phyloP scores from a whole-genome alignment of 2,888 invertebrate genomes.

The Griposia aprilina region DNA sequence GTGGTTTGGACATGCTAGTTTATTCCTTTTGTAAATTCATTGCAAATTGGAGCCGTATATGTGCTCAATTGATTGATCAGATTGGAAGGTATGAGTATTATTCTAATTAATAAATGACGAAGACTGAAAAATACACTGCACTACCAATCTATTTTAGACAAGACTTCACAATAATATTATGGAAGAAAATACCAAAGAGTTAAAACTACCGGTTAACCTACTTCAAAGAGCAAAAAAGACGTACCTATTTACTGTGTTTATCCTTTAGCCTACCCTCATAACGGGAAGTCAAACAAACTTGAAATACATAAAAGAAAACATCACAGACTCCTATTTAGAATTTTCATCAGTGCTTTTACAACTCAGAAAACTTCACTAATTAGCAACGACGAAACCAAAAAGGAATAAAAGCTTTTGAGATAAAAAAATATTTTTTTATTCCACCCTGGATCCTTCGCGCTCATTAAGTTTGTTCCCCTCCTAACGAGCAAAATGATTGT shows the following conservation, averaged over 20 bases:
- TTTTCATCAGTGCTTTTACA: conserved; percentile 44
- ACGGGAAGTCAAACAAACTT: background rate
- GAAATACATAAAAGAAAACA: conserved; percentile 13
- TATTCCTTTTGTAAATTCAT: background rate
- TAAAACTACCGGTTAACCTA: background rate
- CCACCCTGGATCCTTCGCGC: conserved; percentile 54
- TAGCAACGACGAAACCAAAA: conserved; percentile 58
- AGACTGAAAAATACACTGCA: background rate
- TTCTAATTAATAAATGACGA: no score
- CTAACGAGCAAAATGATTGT: conserved; percentile 59
- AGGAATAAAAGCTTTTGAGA: conserved; percentile 45
- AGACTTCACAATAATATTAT: background rate
- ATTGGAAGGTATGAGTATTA: background rate
- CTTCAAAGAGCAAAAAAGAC: background rate
- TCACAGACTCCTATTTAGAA: conserved; percentile 32
- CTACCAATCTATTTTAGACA: background rate
- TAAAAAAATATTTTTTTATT: conserved; percentile 56
- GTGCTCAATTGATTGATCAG: background rate
- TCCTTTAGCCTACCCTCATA: background rate
- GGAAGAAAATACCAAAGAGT: background rate
- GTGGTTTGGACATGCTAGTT: background rate
- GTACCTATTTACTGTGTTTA: background rate
- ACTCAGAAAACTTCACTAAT: conserved; percentile 59
- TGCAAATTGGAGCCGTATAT: background rate
- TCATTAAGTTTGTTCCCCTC: conserved; percentile 65